Percentiles rank a stretch among this genome's conserved stretches.
These are phyloP conservation scores for Halcyon senegalensis DNA, from an alignment of 2,113 vertebrate species.

Conservation along the genomic window DNA sequence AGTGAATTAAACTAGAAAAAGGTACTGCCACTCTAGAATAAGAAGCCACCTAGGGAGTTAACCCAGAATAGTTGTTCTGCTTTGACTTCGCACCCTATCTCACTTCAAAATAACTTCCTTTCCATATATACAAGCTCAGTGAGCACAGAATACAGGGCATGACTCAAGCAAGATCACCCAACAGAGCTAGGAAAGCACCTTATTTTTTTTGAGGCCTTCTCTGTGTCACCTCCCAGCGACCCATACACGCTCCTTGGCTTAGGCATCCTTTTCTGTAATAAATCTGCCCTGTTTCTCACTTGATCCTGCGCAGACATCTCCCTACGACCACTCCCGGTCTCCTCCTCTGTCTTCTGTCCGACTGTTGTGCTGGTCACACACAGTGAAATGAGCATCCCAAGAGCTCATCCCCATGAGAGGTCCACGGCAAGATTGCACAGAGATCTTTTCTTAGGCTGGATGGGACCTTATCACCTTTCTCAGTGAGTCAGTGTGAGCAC, in stretches of 20 bases:
- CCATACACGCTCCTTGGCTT: fast-evolving
- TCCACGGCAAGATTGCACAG: fast-evolving
- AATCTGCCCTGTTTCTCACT: not conserved
- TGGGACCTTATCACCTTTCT: not conserved
- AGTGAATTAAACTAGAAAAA: conserved; percentile 45
- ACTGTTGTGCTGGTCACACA: not conserved
- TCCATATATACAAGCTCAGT: not conserved
- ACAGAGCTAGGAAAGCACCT: not conserved
- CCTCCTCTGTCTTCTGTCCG: not conserved
- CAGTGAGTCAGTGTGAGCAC: not conserved
- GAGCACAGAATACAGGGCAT: not conserved
- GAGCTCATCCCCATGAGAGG: not conserved
- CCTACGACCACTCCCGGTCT: not conserved
- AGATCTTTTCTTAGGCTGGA: not conserved
- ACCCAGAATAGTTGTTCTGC: conserved; percentile 62
- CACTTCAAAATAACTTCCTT: conserved; percentile 15
- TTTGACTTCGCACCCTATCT: not conserved
- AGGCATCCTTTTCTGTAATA: not conserved
- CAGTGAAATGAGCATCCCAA: not conserved
- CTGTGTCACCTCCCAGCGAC: not conserved
- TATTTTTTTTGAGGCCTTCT: not conserved
- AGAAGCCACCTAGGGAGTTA: conserved; percentile 57
- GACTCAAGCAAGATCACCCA: not conserved
- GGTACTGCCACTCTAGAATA: conserved; percentile 25
- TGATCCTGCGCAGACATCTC: not conserved